Evolutionary conservation across 2,797 vertebrate species (phyloP).

Genomic region (Sphenopsis melanotis): DNA sequence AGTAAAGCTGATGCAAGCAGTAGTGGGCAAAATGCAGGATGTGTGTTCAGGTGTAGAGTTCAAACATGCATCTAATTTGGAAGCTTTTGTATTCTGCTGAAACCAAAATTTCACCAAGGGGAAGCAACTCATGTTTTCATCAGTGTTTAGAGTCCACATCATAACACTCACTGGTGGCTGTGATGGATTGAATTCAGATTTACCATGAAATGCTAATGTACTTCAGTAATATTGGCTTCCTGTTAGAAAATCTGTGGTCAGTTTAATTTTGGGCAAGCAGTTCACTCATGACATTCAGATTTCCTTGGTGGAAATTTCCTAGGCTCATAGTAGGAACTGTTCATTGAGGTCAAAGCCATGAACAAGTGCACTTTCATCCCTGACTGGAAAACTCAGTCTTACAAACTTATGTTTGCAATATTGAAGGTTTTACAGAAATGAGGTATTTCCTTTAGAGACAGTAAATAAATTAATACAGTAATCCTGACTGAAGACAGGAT

Average conservation of each 20-base stretch:
- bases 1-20: background rate
- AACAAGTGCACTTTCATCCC: background rate
- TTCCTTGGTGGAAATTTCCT: background rate
- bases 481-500: background rate
- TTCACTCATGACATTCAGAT: background rate
- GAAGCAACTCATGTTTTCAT: background rate
- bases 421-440: background rate
- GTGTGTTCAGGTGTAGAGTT: background rate
- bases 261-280: background rate
- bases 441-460: background rate
- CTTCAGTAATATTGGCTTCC: background rate
- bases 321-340: background rate
- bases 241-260: background rate
- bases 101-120: background rate
- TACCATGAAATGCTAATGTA: background rate
- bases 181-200: background rate
- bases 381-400: background rate
- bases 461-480: background rate
- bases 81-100: background rate
- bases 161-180: background rate
- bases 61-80: background rate
- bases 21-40: background rate
- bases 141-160: background rate
- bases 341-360: background rate
- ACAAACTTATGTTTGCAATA: background rate